Base-by-base conservation (phyloP, 2,888 invertebrate species). In the Torymus aiolomorphi region DNA sequence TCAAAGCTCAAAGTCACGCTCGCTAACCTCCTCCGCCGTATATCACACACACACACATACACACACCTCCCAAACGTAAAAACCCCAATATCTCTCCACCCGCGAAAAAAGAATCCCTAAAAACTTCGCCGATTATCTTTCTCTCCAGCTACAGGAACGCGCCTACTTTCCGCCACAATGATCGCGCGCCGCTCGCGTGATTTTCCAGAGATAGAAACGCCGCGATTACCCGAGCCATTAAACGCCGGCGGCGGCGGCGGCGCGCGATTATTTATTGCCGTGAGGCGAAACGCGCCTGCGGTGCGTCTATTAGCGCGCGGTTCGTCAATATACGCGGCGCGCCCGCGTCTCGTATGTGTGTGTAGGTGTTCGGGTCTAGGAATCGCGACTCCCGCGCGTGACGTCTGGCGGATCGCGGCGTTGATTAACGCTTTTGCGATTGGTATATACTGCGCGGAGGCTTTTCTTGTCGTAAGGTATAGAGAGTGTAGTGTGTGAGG, bases 141-240 rank as follows among this genome's bases (percentile, higher is more conserved):
- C 42, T 42, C 42, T 42, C 42, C 1, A 8, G 42, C 31, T 3
- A 31, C 20, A 16, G 42, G 66, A 78, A 78, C 78, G 78, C 73
- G 52, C 78, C 73, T 69, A 78, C 67, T 63, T 63, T 67, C 62
- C 31, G 51, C 14, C 66, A 59, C 61, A 78, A 78, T 67, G 18
- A 20, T 14, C 51, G 63, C 49, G 67, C 66, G 42, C 8, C 42
- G 80, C 57, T 76, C 76, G 69, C 72, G 80, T 80, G 80, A 76
- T 80, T 76, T 73, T 63, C 72, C 80, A 69, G 72, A 78, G 78
- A 79, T 79, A 71, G 79, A 79, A 79, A 75, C 66, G 73, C 72
- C 80, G 42, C 42, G 76, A 76, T 76, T 73, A 62, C 24, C n/a
- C 20, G 63, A 31, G 59, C 62, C 78, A 69, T 78, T 71, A 62